Conservation (phyloP, 2,113 vertebrate genomes). For the Antigone vipio region DNA sequence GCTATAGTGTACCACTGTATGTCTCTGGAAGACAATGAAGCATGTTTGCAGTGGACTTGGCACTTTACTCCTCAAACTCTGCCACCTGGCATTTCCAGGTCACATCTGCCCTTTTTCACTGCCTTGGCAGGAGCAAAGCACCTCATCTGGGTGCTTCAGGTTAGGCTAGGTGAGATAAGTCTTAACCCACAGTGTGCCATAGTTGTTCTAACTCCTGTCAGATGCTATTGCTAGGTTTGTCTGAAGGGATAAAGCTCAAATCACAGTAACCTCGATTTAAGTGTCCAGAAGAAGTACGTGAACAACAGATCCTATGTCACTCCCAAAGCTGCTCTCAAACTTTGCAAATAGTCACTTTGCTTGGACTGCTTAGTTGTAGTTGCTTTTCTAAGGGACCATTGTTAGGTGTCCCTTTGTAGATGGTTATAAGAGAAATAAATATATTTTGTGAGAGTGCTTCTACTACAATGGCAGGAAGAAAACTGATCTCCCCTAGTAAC, state of each 20-base stretch:
- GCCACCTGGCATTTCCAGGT: not conserved
- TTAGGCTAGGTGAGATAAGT: not conserved
- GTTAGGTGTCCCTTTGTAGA: not conserved
- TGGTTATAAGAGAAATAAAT: not conserved
- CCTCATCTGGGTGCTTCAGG: not conserved
- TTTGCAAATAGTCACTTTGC: not conserved
- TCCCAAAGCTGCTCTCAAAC: not conserved
- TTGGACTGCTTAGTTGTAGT: not conserved
- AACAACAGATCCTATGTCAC: not conserved
- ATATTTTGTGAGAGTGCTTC: not conserved
- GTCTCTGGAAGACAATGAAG: not conserved
- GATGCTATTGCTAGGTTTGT: not conserved
- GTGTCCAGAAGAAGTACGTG: not conserved
- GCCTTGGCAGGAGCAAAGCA: not conserved
- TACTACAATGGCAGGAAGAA: not conserved
- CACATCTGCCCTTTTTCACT: not conserved
- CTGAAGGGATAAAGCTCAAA: not conserved
- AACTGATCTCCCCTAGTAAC: not conserved
- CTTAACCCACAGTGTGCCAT: not conserved
- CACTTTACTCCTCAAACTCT: not conserved
- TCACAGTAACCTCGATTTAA: not conserved
- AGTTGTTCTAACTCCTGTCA: not conserved
- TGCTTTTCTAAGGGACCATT: not conserved
- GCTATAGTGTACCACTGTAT: too few species aligned
- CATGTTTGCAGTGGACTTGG: not conserved